A percentile compares a stretch with the other conserved stretches of the same genome.
Evolutionary conservation across 2,888 invertebrate species (phyloP).

Genomic region (Pinctada fucata): DNA sequence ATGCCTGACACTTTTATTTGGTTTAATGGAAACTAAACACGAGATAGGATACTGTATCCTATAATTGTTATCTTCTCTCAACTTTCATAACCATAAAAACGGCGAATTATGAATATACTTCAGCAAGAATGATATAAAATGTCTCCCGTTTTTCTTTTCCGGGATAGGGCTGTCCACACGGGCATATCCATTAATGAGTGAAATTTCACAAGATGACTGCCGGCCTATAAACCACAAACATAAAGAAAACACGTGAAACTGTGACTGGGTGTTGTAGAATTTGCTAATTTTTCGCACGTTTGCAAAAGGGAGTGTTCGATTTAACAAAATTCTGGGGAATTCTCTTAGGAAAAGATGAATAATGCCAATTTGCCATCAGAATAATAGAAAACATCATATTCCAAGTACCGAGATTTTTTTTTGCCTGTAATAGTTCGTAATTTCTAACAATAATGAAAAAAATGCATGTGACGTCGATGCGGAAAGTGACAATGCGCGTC

Average conservation of each 20-base stretch:
- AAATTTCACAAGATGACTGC: neutral
- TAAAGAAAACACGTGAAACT: neutral
- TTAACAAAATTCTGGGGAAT: too few relatives aligned
- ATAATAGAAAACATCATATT: too few relatives aligned
- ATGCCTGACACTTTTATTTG: conserved; percentile 19
- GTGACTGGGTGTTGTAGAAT: neutral
- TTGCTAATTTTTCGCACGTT: too few relatives aligned
- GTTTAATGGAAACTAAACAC: conserved; percentile 25
- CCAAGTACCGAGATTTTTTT: too few relatives aligned
- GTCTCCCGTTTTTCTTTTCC: neutral
- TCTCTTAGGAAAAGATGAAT: too few relatives aligned
- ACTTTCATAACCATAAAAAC: conserved; percentile 19
- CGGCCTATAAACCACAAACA: neutral
- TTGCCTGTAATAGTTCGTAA: too few relatives aligned
- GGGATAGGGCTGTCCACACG: neutral
- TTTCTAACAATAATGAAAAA: too few relatives aligned
- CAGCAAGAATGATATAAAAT: neutral
- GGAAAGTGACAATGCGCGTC: too few relatives aligned
- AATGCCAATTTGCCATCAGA: too few relatives aligned
- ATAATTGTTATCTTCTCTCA: conserved; percentile 14
- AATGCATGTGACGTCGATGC: too few relatives aligned
- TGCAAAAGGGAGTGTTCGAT: too few relatives aligned
- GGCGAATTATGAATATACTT: conserved; percentile 10
- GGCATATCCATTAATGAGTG: neutral
- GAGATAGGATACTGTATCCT: conserved; percentile 15